phyloP scores from a whole-genome alignment of 2,113 vertebrate genomes.

The Anarrhichthys ocellatus region DNA sequence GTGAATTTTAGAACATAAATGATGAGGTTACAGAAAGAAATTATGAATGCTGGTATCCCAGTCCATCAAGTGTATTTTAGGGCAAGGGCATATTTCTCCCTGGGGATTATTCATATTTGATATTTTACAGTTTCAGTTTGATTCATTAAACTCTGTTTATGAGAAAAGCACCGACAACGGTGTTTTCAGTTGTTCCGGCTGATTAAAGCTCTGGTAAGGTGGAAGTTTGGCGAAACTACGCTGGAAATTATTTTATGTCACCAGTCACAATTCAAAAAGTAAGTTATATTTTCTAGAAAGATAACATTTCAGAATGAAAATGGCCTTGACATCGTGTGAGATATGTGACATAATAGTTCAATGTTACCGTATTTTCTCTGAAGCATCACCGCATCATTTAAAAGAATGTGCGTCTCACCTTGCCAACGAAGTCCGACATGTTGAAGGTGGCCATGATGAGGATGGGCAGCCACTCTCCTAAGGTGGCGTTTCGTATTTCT shows the following conservation, averaged over 20 bases:
- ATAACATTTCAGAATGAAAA: too few species aligned
- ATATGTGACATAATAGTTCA: background rate
- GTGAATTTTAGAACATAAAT: background rate
- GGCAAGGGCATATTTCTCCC: background rate
- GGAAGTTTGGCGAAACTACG: too few species aligned
- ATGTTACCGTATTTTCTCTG: background rate
- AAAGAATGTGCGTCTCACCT: slow-evolving; percentile 81
- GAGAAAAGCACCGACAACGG: background rate
- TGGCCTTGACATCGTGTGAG: background rate
- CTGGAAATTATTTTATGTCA: too few species aligned
- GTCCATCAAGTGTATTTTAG: background rate
- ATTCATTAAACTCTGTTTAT: background rate
- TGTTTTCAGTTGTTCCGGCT: too few species aligned
- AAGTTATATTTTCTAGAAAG: too few species aligned
- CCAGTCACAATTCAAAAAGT: too few species aligned
- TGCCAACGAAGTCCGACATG: slow-evolving; percentile 97
- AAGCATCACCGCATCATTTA: background rate
- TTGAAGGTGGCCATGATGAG: slow-evolving; percentile 99
- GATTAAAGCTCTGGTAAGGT: too few species aligned
- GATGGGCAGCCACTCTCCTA: slow-evolving; percentile 98
- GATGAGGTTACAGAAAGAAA: background rate
- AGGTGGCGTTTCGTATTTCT: slow-evolving; percentile 89
- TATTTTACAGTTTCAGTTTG: background rate
- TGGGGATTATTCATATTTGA: background rate
- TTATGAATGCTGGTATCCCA: background rate